phyloP scores from a whole-genome alignment of 2,113 vertebrate species.

The Anser brachyrhynchus region DNA sequence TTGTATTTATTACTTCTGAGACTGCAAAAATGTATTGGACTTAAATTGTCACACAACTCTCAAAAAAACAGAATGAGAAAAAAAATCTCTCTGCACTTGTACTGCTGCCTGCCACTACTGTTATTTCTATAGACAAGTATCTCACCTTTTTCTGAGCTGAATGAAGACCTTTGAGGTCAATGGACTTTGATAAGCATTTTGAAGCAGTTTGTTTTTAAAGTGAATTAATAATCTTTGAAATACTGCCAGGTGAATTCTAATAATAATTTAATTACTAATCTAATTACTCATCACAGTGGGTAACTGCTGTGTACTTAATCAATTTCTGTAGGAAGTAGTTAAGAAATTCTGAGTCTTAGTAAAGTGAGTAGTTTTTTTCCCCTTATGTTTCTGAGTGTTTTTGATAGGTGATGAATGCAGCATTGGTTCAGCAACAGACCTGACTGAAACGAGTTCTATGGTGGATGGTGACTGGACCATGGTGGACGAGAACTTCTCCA shows the following conservation, averaged over 20 bases:
- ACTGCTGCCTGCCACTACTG: background rate
- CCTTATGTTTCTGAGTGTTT: conserved; percentile 50
- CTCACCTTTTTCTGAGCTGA: background rate
- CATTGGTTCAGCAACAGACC: conserved; percentile 95
- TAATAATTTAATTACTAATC: background rate
- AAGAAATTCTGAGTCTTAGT: background rate
- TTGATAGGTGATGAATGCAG: conserved; percentile 93
- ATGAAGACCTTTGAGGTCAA: background rate
- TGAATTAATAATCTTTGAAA: background rate
- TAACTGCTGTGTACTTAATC: background rate
- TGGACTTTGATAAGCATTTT: background rate
- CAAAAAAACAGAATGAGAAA: background rate
- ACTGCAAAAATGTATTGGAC: background rate
- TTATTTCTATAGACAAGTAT: background rate
- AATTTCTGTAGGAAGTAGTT: background rate
- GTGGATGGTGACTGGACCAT: conserved; percentile 97
- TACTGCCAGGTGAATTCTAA: background rate
- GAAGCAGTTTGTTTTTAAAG: background rate
- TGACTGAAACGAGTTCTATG: conserved; percentile 97
- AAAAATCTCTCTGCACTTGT: background rate
- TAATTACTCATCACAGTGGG: background rate
- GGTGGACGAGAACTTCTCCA: conserved; percentile 95
- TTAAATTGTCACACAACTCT: background rate
- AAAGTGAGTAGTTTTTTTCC: conserved; percentile 29
- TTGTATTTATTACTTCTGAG: background rate